Conservation (phyloP, 2,888 invertebrate species). For the Scaptodrosophila latifasciaeformis region DNA sequence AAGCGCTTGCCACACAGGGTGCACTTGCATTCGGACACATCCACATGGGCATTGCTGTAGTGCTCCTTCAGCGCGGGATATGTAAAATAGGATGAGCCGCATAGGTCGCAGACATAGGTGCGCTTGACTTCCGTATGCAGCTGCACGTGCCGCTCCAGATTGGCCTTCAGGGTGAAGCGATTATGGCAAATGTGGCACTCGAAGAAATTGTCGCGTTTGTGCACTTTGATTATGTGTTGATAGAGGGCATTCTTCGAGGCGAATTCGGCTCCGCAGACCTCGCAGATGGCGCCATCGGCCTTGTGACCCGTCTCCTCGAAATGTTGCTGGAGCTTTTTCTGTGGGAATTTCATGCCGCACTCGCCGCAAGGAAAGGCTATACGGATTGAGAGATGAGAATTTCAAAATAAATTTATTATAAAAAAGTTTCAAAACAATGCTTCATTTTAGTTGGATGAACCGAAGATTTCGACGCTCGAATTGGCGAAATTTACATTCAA, state of each 20-base stretch:
- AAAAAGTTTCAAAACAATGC: too few species aligned
- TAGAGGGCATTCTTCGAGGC: constrained; percentile 73
- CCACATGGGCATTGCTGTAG: constrained; percentile 73
- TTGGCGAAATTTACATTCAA: constrained; percentile 69
- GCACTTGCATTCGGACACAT: constrained; percentile 74
- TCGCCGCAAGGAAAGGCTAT: constrained; percentile 72
- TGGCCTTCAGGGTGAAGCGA: constrained; percentile 74
- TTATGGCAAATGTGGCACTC: constrained; percentile 75
- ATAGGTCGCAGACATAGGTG: constrained; percentile 74
- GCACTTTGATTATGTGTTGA: constrained; percentile 74
- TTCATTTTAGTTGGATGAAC: too few species aligned
- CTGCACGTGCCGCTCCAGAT: constrained; percentile 74
- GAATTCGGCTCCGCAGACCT: constrained; percentile 74
- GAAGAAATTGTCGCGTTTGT: constrained; percentile 74
- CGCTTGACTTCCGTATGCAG: constrained; percentile 74
- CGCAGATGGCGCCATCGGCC: constrained; percentile 74
- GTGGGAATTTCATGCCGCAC: constrained; percentile 73
- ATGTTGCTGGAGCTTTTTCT: constrained; percentile 74
- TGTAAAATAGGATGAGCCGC: constrained; percentile 75
- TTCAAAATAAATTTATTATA: too few species aligned
- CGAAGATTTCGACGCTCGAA: too few species aligned
- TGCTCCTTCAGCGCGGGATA: constrained; percentile 75
- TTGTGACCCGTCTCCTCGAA: constrained; percentile 74
- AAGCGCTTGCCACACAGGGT: constrained; percentile 74
- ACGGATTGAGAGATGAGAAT: too few species aligned